Percentiles rank a stretch among this genome's conserved stretches.
These are phyloP conservation scores for Lepus americanus DNA, from an alignment of 2,113 vertebrate species.

Conservation along the genomic window DNA sequence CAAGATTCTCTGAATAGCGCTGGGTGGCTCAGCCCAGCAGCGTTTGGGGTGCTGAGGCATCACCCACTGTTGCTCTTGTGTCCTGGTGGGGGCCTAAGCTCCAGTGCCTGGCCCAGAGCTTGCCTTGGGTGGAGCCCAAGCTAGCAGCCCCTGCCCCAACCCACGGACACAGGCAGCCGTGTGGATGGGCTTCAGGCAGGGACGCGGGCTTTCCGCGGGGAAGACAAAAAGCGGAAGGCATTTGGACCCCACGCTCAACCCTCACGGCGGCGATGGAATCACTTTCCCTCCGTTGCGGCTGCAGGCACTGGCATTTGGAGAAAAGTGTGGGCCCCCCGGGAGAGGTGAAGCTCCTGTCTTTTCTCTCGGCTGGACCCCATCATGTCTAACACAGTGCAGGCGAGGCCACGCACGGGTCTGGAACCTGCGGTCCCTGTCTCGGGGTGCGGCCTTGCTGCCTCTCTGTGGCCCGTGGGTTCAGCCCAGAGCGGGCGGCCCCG, in stretches of 20 bases:
- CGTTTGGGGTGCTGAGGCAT: not conserved
- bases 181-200: not conserved
- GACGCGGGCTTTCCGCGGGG: not conserved
- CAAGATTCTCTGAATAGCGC: not conserved
- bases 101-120: no score
- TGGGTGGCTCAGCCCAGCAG: not conserved
- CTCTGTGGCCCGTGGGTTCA: not conserved
- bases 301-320: not conserved
- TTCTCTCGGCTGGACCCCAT: not conserved
- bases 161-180: not conserved
- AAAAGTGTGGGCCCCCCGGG: not conserved
- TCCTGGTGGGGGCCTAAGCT: no score
- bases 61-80: not conserved
- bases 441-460: not conserved
- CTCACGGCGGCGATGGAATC: not conserved
- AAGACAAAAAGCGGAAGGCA: not conserved
- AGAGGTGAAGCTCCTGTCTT: not conserved
- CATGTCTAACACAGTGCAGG: not conserved
- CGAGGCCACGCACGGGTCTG: no score
- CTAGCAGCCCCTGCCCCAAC: not conserved
- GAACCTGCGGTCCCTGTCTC: no score
- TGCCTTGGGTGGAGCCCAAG: not conserved
- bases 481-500: not conserved
- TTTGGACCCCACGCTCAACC: not conserved
- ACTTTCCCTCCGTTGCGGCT: not conserved